These are phyloP conservation scores for Hyperoodon ampullatus DNA, from an alignment of 2,113 vertebrate species.

Conservation along the genomic window DNA sequence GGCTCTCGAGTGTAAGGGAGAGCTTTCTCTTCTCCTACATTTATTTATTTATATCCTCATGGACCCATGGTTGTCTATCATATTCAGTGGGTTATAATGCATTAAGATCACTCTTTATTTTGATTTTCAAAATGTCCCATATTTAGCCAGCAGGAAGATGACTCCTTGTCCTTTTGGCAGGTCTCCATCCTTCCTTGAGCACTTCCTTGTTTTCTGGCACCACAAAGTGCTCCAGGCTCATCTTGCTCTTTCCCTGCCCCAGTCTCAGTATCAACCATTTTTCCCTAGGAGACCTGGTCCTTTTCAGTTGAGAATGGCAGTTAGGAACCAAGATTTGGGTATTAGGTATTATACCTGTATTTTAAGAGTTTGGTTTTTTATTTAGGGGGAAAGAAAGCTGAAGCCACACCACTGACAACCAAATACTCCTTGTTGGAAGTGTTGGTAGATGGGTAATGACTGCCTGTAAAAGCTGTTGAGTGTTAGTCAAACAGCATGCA, in stretches of 20 bases:
- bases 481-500: background rate
- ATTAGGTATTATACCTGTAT: background rate
- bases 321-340: conserved; percentile 19
- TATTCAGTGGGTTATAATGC: background rate
- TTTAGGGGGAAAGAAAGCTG: background rate
- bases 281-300: background rate
- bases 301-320: conserved; percentile 17
- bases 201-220: conserved; percentile 33
- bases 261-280: background rate
- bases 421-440: conserved; percentile 29
- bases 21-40: background rate
- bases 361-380: background rate
- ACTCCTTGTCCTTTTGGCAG: background rate
- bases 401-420: conserved; percentile 17
- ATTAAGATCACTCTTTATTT: conserved; percentile 33
- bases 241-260: background rate
- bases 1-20: background rate
- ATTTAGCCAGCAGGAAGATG: conserved; percentile 9
- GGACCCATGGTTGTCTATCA: background rate
- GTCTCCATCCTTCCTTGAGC: conserved; percentile 1
- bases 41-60: background rate
- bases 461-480: background rate
- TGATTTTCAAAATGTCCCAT: background rate
- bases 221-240: background rate
- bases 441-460: background rate